phyloP scores from a whole-genome alignment of 2,113 vertebrate species.

The Hydrolagus affinis region DNA sequence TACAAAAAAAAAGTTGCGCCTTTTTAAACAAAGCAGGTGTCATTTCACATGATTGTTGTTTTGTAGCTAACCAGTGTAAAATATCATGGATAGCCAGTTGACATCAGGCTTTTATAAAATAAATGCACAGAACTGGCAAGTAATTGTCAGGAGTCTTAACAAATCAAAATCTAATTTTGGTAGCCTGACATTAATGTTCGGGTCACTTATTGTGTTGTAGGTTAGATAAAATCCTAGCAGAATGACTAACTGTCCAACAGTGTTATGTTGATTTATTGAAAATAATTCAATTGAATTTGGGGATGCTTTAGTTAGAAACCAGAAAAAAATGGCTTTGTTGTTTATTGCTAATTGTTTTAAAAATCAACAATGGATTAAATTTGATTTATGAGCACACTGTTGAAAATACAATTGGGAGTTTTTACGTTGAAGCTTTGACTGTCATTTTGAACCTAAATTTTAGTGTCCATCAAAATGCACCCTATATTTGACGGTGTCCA shows the following conservation, averaged over 20 bases:
- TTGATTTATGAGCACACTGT: background rate
- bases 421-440: no score
- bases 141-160: conserved; percentile 61
- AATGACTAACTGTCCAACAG: conserved; percentile 23
- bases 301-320: background rate
- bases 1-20: background rate
- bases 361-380: background rate
- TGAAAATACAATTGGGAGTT: background rate
- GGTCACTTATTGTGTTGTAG: conserved; percentile 61
- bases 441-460: no score
- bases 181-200: conserved; percentile 64
- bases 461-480: no score
- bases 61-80: background rate
- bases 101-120: conserved; percentile 28
- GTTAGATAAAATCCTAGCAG: conserved; percentile 56
- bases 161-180: conserved; percentile 86
- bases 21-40: background rate
- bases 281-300: conserved; percentile 1
- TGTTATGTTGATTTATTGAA: conserved; percentile 27
- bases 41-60: background rate
- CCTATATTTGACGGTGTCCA: background rate
- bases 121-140: conserved; percentile 63
- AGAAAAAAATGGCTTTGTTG: conserved; percentile 1
- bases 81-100: conserved; percentile 15
- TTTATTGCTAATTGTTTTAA: background rate